Conservation (phyloP, 92 coral and sea anemone genomes). For the Muricea muricata region DNA sequence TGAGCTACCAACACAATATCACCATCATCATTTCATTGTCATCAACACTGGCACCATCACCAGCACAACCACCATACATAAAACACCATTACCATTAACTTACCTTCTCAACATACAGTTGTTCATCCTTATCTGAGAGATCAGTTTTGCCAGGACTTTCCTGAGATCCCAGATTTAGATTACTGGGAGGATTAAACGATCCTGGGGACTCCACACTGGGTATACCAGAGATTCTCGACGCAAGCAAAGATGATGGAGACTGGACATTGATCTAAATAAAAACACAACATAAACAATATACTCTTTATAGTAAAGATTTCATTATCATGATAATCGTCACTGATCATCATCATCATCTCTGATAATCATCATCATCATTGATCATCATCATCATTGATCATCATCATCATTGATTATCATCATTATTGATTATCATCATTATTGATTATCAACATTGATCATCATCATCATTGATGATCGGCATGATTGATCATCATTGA, state of each 20-base stretch:
- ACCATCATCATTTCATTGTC: background rate
- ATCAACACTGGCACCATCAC: background rate
- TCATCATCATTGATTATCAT: too few species aligned
- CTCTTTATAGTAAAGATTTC: too few species aligned
- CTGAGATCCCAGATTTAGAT: slow-evolving; percentile 19
- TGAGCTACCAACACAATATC: background rate
- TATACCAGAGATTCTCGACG: slow-evolving; percentile 27
- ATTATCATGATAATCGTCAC: too few species aligned
- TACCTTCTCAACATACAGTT: slow-evolving; percentile 48
- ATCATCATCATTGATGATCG: too few species aligned
- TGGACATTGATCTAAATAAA: background rate
- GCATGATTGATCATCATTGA: too few species aligned
- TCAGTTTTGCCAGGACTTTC: slow-evolving; percentile 32
- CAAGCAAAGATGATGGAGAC: slow-evolving; percentile 25
- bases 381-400: too few species aligned
- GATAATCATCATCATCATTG: too few species aligned
- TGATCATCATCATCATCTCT: too few species aligned
- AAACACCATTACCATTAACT: background rate
- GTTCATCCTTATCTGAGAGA: slow-evolving; percentile 38
- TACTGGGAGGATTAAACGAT: slow-evolving; percentile 50
- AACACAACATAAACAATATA: background rate
- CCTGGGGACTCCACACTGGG: slow-evolving; percentile 43
- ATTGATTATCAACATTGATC: too few species aligned
- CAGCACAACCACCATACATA: background rate
- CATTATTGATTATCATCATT: too few species aligned